A percentile compares a stretch with the other conserved stretches of the same genome.
Evolutionary conservation across 1,140 invertebrate genomes (phyloP).

Genomic region (Ceratina australensis): DNA sequence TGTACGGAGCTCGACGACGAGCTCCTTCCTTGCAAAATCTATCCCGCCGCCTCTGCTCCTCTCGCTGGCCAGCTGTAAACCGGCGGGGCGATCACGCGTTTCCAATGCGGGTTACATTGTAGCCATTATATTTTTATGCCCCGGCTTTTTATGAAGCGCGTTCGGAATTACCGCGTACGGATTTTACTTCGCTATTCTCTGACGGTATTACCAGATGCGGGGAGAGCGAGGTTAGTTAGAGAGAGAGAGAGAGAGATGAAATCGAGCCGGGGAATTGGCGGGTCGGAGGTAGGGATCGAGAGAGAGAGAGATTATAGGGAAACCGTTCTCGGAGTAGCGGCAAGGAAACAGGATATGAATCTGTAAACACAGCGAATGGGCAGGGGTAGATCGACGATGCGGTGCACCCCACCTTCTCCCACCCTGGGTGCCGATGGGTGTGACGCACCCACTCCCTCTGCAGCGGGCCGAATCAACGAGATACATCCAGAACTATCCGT

Average conservation of each 20-base stretch:
- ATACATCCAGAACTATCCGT: constrained; percentile 44
- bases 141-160: neutral
- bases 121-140: neutral
- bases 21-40: constrained; percentile 19
- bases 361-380: constrained; percentile 51
- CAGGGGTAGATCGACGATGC: constrained; percentile 46
- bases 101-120: neutral
- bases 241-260: neutral
- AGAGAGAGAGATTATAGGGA: neutral
- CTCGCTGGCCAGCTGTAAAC: neutral
- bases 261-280: no score
- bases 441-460: constrained; percentile 47
- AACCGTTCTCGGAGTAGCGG: constrained; percentile 9
- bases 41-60: constrained; percentile 1
- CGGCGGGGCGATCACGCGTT: neutral
- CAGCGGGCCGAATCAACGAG: constrained; percentile 40
- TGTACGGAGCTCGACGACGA: constrained; percentile 6
- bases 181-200: no score
- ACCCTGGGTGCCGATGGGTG: constrained; percentile 26
- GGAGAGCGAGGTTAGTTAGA: no score
- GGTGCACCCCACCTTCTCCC: constrained; percentile 34
- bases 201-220: no score
- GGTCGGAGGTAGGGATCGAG: neutral
- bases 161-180: neutral
- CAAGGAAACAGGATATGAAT: constrained; percentile 48